These are phyloP conservation scores for Trichoplax adhaerens DNA, from an alignment of 37 sponge, comb jelly and placozoan genomes.

Conservation along the genomic window DNA sequence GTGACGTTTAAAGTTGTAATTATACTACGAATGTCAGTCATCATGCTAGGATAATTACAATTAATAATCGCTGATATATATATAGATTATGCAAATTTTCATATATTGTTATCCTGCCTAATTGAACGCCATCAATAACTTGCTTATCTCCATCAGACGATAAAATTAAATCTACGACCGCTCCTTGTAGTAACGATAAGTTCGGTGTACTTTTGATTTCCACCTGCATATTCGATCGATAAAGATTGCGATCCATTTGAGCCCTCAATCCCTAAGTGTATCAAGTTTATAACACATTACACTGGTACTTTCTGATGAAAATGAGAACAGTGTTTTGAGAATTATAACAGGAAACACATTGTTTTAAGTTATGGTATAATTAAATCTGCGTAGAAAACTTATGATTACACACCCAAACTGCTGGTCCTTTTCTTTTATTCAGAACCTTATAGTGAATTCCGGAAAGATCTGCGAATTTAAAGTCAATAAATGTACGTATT, in stretches of 20 bases:
- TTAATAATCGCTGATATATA: no score
- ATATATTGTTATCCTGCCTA: conserved; percentile 4
- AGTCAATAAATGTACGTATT: conserved; percentile 1
- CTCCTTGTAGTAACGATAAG: conserved; percentile 22
- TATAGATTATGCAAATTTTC: no score
- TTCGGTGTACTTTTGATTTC: conserved; percentile 11
- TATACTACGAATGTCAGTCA: no score
- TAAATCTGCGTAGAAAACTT: neutral
- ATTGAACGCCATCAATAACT: conserved; percentile 1
- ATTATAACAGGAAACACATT: neutral
- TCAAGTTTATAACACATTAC: neutral
- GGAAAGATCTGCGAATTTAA: conserved; percentile 36
- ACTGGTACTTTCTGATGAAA: neutral
- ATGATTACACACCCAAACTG: conserved; percentile 45
- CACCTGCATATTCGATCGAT: conserved; percentile 41
- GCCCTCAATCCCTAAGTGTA: conserved; percentile 42
- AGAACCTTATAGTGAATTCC: conserved; percentile 60
- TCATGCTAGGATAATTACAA: no score
- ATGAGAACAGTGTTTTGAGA: neutral
- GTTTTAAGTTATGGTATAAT: neutral
- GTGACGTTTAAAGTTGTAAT: no score
- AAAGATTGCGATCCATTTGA: conserved; percentile 69
- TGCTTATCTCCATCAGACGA: neutral
- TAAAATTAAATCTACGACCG: conserved; percentile 42
- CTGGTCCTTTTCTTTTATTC: conserved; percentile 58